Evolutionary conservation across 1,140 invertebrate genomes (phyloP).

Genomic region (Trichogramma pretiosum): DNA sequence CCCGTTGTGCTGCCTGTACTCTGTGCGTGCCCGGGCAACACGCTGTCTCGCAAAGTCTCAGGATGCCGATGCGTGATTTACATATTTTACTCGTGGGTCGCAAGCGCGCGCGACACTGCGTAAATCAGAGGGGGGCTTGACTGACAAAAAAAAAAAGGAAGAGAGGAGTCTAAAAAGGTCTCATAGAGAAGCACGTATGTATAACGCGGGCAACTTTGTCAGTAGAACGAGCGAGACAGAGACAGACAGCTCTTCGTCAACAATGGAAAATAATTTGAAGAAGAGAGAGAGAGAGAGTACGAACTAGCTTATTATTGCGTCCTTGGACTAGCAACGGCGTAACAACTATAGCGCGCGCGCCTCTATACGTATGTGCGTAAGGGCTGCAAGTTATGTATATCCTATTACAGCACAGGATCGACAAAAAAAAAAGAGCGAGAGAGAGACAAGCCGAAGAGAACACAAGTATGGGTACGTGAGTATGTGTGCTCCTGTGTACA

Average conservation of each 20-base stretch:
- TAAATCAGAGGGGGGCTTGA: slow-evolving; percentile 15
- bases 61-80: slow-evolving; percentile 31
- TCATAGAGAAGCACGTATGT: slow-evolving; percentile 9
- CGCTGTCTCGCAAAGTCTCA: neutral
- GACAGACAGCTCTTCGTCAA: no score
- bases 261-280: no score
- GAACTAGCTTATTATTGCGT: no score
- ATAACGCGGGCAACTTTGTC: no score
- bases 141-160: slow-evolving; percentile 14
- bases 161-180: slow-evolving; percentile 20
- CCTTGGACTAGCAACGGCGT: no score
- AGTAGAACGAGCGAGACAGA: no score
- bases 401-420: no score
- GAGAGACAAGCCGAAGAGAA: slow-evolving; percentile 15
- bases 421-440: slow-evolving; percentile 10
- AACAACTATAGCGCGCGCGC: no score
- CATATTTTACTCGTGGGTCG: slow-evolving; percentile 27
- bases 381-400: no score
- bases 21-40: neutral
- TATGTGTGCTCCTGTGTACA: slow-evolving; percentile 23
- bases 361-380: no score
- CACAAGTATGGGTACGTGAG: slow-evolving; percentile 40
- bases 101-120: neutral
- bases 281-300: neutral
- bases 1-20: neutral